A percentile compares a stretch with the other conserved stretches of the same genome.
Conservation (phyloP, 2,888 invertebrate species). For the Galeopsomyia nigrocyanea region DNA sequence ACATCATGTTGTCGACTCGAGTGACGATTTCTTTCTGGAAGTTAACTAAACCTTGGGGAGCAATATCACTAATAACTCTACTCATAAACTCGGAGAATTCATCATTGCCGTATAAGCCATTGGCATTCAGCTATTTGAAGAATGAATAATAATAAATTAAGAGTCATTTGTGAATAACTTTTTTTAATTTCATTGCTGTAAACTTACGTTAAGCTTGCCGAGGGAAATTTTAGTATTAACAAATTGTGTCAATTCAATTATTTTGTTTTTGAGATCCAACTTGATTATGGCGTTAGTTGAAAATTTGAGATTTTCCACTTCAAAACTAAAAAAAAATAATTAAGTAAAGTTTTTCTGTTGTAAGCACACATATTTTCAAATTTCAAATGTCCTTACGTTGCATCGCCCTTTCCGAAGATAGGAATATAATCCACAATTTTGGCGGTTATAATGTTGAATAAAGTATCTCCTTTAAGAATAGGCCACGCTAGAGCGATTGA, state of each 20-base stretch:
- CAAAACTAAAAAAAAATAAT: constrained; percentile 25
- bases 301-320: constrained; percentile 21
- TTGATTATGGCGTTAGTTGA: constrained; percentile 27
- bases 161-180: background rate
- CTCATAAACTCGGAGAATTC: constrained; percentile 52
- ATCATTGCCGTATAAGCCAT: constrained; percentile 55
- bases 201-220: constrained; percentile 20
- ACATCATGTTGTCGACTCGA: constrained; percentile 3
- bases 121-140: constrained; percentile 43
- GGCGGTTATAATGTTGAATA: constrained; percentile 28
- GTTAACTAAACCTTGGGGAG: constrained; percentile 50
- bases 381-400: constrained; percentile 34
- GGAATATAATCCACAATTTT: constrained; percentile 19
- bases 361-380: background rate
- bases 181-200: background rate
- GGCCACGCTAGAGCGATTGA: constrained; percentile 38
- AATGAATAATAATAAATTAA: background rate
- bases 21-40: constrained; percentile 50
- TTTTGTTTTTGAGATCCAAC: constrained; percentile 16
- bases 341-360: background rate
- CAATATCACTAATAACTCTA: constrained; percentile 49
- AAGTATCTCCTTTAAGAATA: constrained; percentile 23
- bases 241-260: background rate
- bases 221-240: constrained; percentile 6
- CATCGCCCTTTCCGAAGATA: constrained; percentile 45